Base-by-base conservation (phyloP, 2,113 vertebrate genomes). In the Nothobranchius furzeri region DNA sequence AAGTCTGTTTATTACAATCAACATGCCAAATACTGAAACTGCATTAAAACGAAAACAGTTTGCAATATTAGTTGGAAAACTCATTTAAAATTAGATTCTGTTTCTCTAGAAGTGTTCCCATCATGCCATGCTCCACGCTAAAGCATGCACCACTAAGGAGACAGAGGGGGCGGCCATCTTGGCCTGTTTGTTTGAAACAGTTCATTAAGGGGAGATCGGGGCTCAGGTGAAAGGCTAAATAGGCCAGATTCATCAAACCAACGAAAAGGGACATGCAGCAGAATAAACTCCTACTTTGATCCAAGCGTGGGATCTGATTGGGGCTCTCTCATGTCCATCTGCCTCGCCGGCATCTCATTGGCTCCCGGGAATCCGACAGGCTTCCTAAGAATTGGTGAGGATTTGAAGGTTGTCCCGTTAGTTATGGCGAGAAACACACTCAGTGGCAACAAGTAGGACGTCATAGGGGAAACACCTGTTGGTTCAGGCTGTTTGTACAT, bases 251-350 rank as follows among this genome's bases (percentile, higher is more conserved):
- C 76, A 84, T 79, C 86, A 92, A 88, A 87, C 60, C 81, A 78
- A 75, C 81, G 79, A 79, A 85, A 90, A 87, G 45, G 83, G 87
- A 86, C 92, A 94, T 93, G 93, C 93, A 93, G 89, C 91, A 91
- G 86, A 92, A 86, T 86, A 82, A 89, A 91, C 81, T 93, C 93
- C 93, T 94, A 94, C 92, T 94, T 94, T 87, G 91, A 93, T 94
- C 92, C 92, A 73, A 93, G 92, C 89, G 93, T 92, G 88, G 91
- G 92, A 93, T 94, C 93, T 92, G 93, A 93, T 87, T 93, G 93
- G 88, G 92, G 90, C 78, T 94, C 91, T 93, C 92, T 88, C 90
- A 93, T 91, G 93, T 94, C 93, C 93, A 92, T 92, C 90, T 92
- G 92, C 87, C 93, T 92, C 81, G 90, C 88, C 85, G 92, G 89